These are phyloP conservation scores for Ptychoptera albimana DNA, from an alignment of 2,888 invertebrate species.

Conservation along the genomic window DNA sequence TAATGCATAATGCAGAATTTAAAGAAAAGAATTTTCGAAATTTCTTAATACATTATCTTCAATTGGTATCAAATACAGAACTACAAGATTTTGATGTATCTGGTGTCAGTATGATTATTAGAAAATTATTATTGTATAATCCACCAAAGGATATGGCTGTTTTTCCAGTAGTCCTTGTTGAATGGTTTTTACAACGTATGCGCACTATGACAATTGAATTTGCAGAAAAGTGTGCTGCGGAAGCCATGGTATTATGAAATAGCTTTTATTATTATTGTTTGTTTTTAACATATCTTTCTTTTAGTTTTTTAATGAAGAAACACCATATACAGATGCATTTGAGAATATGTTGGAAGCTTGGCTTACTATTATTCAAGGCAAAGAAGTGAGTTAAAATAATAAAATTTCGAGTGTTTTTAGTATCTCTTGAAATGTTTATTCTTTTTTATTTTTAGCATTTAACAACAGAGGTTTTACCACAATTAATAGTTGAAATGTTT, in stretches of 20 bases:
- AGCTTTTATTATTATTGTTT: neutral
- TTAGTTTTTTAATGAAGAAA: conserved; percentile 32
- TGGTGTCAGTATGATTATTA: conserved; percentile 48
- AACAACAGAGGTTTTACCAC: conserved; percentile 25
- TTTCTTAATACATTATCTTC: conserved; percentile 43
- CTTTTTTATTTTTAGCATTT: conserved; percentile 16
- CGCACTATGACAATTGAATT: conserved; percentile 46
- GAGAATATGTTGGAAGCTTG: conserved; percentile 53
- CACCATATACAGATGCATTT: conserved; percentile 48
- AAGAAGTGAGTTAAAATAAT: conserved; percentile 2
- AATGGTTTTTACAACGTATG: conserved; percentile 42
- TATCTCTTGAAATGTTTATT: neutral
- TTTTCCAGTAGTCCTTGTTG: conserved; percentile 32
- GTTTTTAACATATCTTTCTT: conserved; percentile 10
- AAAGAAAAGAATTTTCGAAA: conserved; percentile 38
- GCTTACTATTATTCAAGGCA: conserved; percentile 24
- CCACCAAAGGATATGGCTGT: conserved; percentile 28
- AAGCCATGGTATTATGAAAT: conserved; percentile 40
- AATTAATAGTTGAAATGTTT: conserved; percentile 43
- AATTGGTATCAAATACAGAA: conserved; percentile 39
- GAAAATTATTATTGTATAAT: conserved; percentile 43
- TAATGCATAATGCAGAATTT: conserved; percentile 33
- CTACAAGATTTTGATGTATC: conserved; percentile 48
- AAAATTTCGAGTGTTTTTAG: neutral
- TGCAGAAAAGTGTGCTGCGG: conserved; percentile 44